Evolutionary conservation across 2,888 invertebrate species (phyloP), one percentile per base, ranked within the genome.

Genomic region (Nomada ruficornis): DNA sequence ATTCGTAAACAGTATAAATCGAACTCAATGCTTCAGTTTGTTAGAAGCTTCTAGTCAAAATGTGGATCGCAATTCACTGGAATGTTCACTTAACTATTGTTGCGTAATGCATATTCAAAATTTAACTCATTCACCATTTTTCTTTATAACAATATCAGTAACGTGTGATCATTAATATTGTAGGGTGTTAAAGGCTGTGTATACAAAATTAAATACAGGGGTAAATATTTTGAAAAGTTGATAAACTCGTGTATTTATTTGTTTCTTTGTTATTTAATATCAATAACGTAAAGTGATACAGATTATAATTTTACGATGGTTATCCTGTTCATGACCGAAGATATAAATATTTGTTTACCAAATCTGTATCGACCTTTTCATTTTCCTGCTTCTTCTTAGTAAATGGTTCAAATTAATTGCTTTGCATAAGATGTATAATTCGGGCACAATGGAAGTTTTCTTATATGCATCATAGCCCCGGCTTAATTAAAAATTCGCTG

Each of bases 1-100:
- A 63, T 42, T 15, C n/a, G 15, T 50, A 74, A 74, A 67, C 65
- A 67, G 18, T 67, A 67, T 74, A 74, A 74, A 74, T 74, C 57
- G 47, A 36, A 67, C 47, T 11, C 44, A 20, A 57, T 23, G 26
- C 10, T 2, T 5, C 20, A 13, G 23, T 73, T 65, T 65, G 29
- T 57, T 55, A 47, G 36, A 44, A 26, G 29, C n/a, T 36, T 47
- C 57, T 42, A 67, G 29, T 57, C 57, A 29, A 26, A 73, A 11
- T 44, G 36, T 2, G 55, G 20, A 2, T 7, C 57, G 0, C 18
- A 20, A 9, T 47, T 65, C 55, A n/a, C 18, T 9, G 2, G 5
- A 10, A 4, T n/a, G 54, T 47, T 0, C 7, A 26, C 10, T 23
- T 11, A 23, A 44, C n/a, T 23, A 10, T 2, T 23, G 7, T 44